Evolutionary conservation across 92 coral and sea anemone species (phyloP), one percentile per base, ranked within the genome.

Genomic region (Parazoanthus swiftii): DNA sequence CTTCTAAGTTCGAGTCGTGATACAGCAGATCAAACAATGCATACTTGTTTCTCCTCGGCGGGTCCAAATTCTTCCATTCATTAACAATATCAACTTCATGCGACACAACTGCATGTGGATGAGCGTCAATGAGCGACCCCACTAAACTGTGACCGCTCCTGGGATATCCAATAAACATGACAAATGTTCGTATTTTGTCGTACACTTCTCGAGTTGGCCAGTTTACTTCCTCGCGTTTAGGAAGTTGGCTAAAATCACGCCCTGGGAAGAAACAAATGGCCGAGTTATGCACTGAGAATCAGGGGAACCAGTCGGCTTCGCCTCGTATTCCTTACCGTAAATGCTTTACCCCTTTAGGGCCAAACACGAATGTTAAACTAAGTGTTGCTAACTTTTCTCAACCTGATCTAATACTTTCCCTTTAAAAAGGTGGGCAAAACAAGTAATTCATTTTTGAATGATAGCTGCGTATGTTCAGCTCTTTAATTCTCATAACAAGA

Each of bases 71-170:
- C 76, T 89, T 85, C 99, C 99, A 97, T 79, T 91, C 68, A 5
- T 90, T 86, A 23, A 95, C 79, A 21, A 94, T 89, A 83, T 97
- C 94, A 75, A 92, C 92, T 89, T 97, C 99, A 91, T 97, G 95
- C 43, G 98, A 95, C 73, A 97, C 91, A 77, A 95, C 90, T 54
- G 92, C 91, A 82, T 95, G 93, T 15, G 99, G 99, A 85, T 97
- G 99, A 8, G 99, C 99, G 88, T 97, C 99, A 65, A 97, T 90
- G 35, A 97, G 93, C 50, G 99, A 92, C 71, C 99, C 93, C 75
- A 97, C 89, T 15, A 97, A 96, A 7, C 98, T 97, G 90, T 95
- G 98, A 5, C 99, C 99, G 58, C 99, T 97, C 2, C 98, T 91
- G 8, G 98, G 94, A 75, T 97, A 97, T 33, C 99, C 99, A 26